Evolutionary conservation across 2,888 invertebrate species (phyloP).

Genomic region (Lydus trimaculatus): DNA sequence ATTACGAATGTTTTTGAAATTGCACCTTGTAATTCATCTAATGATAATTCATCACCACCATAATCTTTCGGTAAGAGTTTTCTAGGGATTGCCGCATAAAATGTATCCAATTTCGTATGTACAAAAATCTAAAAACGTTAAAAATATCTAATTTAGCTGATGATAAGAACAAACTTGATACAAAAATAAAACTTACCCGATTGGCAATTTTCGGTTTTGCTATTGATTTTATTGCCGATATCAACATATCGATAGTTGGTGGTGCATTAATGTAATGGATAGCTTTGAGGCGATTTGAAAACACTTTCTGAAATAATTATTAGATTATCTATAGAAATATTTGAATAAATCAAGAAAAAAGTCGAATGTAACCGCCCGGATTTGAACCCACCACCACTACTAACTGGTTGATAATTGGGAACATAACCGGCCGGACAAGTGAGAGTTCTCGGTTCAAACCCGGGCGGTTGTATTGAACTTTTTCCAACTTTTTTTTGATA

Average conservation of each 20-base stretch:
- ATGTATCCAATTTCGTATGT: conserved; percentile 29
- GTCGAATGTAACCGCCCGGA: too few species aligned
- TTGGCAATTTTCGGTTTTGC: conserved; percentile 60
- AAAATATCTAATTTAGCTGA: too few species aligned
- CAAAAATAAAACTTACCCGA: conserved; percentile 47
- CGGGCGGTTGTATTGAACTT: too few species aligned
- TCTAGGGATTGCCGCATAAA: conserved; percentile 30
- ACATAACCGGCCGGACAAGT: too few species aligned
- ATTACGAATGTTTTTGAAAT: background rate
- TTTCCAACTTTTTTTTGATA: too few species aligned
- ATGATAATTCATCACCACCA: conserved; percentile 51
- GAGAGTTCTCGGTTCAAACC: too few species aligned
- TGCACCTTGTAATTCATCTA: conserved; percentile 66
- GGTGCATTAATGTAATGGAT: conserved; percentile 57
- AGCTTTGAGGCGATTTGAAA: too few species aligned
- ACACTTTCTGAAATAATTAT: background rate
- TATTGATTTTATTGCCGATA: conserved; percentile 58
- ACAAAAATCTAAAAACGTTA: conserved; percentile 32
- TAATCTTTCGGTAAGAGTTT: conserved; percentile 36
- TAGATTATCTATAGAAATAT: too few species aligned
- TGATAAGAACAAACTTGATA: too few species aligned
- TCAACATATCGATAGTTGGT: conserved; percentile 48
- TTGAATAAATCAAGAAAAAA: too few species aligned
- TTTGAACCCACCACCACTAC: too few species aligned
- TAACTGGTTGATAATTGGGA: too few species aligned